Evolutionary conservation across 2,797 vertebrate species (phyloP).

Genomic region (Spinus pinus): DNA sequence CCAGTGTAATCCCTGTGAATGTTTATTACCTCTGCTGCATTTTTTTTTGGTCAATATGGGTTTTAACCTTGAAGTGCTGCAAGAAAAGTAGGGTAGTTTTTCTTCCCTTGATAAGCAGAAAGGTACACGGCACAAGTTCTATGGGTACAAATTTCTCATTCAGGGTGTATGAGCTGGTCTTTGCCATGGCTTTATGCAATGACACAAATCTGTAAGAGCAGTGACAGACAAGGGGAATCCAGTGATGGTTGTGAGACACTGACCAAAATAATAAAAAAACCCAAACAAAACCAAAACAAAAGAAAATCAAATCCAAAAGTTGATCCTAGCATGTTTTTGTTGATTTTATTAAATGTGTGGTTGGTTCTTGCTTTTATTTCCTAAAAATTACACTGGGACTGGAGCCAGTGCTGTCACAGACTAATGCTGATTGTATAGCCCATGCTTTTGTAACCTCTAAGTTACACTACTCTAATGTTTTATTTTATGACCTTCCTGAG

Average conservation of each 20-base stretch:
- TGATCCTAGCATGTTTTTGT: background rate
- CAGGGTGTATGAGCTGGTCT: background rate
- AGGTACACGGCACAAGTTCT: background rate
- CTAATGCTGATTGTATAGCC: constrained; percentile 39
- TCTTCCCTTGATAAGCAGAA: background rate
- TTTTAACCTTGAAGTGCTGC: constrained; percentile 1
- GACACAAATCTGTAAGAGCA: background rate
- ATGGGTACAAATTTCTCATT: background rate
- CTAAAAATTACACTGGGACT: constrained; percentile 11
- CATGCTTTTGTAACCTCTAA: constrained; percentile 68
- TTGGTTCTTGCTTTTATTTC: constrained; percentile 45
- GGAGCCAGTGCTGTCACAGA: constrained; percentile 55
- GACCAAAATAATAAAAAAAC: background rate
- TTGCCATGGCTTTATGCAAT: background rate
- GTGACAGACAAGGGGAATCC: background rate
- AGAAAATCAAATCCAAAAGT: background rate
- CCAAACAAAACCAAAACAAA: background rate
- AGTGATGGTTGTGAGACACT: background rate
- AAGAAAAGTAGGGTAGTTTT: background rate
- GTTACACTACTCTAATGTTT: constrained; percentile 45
- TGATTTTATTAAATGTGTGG: background rate
- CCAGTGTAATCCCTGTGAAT: background rate
- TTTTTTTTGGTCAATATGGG: background rate
- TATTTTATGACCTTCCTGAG: constrained; percentile 66
- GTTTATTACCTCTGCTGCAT: background rate